These are phyloP conservation scores for Erethizon dorsatum DNA, from an alignment of 2,797 vertebrate genomes.

Conservation along the genomic window DNA sequence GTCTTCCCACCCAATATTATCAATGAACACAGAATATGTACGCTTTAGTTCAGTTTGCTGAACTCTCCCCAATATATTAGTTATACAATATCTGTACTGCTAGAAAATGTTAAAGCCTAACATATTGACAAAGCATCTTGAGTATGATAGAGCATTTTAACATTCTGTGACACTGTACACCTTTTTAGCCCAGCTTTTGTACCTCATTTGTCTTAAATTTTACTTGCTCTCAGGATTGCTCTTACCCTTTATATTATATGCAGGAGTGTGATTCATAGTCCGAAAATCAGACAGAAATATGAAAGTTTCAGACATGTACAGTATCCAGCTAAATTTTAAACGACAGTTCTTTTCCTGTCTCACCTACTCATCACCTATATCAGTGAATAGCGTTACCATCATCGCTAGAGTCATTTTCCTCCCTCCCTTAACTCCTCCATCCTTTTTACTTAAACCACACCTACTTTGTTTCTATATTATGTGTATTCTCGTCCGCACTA, in stretches of 20 bases:
- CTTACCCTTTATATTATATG: not conserved
- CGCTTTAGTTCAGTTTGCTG: not conserved
- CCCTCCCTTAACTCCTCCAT: not conserved
- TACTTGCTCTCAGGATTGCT: not conserved
- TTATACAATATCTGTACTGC: not conserved
- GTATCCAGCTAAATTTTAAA: not conserved
- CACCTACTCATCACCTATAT: not conserved
- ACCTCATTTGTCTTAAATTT: not conserved
- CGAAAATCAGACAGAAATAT: not conserved
- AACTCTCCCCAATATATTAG: not conserved
- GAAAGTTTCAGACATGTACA: not conserved
- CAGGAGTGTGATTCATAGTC: not conserved
- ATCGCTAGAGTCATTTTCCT: not conserved
- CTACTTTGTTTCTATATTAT: not conserved
- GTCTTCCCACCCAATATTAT: not conserved
- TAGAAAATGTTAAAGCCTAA: not conserved
- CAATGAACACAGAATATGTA: not conserved
- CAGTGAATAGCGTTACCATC: not conserved
- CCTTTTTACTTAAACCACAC: not conserved
- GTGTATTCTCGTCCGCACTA: not conserved
- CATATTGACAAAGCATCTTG: not conserved
- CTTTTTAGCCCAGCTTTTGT: not conserved
- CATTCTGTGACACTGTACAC: too few species aligned
- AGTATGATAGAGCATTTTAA: not conserved
- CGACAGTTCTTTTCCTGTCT: not conserved